phyloP scores from a whole-genome alignment of 2,113 vertebrate species.

The Cheirogaleus medius region DNA sequence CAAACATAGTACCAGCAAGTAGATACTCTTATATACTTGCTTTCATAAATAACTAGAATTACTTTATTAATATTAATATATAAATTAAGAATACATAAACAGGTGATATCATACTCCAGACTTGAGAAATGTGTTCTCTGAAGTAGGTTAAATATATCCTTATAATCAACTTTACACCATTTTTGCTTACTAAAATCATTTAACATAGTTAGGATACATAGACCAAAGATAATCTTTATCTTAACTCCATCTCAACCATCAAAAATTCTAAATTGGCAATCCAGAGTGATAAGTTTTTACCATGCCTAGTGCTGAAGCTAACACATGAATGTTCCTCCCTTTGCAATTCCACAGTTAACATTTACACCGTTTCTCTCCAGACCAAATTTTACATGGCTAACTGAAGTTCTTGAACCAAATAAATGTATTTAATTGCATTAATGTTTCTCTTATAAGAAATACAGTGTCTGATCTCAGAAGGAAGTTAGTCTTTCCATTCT shows the following conservation, averaged over 20 bases:
- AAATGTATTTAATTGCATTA: background rate
- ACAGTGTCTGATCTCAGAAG: background rate
- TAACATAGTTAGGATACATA: background rate
- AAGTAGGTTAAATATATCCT: background rate
- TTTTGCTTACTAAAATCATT: conserved; percentile 6
- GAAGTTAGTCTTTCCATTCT: background rate
- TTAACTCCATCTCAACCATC: background rate
- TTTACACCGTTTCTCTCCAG: background rate
- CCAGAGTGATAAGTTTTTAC: background rate
- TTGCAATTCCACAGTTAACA: background rate
- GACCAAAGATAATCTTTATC: background rate
- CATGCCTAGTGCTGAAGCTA: background rate
- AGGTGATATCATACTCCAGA: background rate
- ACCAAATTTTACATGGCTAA: background rate
- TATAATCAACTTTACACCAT: background rate
- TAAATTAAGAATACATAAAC: background rate
- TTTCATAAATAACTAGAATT: conserved; percentile 3
- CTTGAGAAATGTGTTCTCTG: conserved; percentile 6
- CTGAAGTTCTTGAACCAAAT: background rate
- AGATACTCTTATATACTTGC: background rate
- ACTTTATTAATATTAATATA: background rate
- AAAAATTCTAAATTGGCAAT: background rate
- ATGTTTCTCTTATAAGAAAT: background rate
- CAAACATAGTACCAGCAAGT: background rate
- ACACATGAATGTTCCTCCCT: background rate